Conservation (phyloP, 2,113 vertebrate species). For the Cynopterus brachyotis region DNA sequence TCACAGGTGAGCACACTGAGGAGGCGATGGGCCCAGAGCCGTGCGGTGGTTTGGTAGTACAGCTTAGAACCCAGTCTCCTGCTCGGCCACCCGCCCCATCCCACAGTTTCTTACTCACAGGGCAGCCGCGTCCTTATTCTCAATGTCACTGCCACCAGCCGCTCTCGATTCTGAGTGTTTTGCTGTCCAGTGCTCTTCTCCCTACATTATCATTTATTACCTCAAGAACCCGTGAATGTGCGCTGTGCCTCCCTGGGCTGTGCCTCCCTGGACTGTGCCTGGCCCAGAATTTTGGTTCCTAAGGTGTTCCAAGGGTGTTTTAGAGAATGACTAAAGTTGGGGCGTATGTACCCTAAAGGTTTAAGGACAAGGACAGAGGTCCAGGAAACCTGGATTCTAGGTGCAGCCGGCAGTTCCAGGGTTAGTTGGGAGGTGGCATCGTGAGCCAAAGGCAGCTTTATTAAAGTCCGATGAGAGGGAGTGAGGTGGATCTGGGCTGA, state of each 20-base stretch:
- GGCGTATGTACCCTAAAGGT: not conserved
- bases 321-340: not conserved
- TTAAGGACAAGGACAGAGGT: too few species aligned
- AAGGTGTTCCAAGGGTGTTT: not conserved
- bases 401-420: not conserved
- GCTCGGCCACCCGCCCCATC: fast-evolving
- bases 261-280: not conserved
- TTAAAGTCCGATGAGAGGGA: not conserved
- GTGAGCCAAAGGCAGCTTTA: too few species aligned
- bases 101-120: not conserved
- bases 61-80: not conserved
- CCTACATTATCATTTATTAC: not conserved
- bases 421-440: not conserved
- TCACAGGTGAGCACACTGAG: not conserved
- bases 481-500: not conserved
- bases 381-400: not conserved
- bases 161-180: not conserved
- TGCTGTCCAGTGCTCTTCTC: not conserved
- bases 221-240: not conserved
- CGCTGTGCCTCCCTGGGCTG: not conserved
- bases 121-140: not conserved
- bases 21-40: too few species aligned
- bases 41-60: fast-evolving
- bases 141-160: too few species aligned
- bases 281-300: not conserved